Evolutionary conservation across 2,797 vertebrate species (phyloP).

Genomic region (Chromis chromis): DNA sequence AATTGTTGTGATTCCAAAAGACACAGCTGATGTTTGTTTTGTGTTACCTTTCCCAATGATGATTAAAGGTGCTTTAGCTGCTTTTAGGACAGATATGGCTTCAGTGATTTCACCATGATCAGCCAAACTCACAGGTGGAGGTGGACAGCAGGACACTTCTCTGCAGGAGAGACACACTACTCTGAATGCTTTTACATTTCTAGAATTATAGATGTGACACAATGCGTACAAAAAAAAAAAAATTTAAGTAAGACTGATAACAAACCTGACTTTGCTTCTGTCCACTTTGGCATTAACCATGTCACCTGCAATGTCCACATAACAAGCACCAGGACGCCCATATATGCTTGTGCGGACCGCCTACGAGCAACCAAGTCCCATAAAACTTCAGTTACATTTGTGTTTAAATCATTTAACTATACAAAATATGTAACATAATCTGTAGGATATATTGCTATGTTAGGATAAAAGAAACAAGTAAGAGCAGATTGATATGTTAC

Average conservation of each 20-base stretch:
- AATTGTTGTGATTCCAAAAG: neutral
- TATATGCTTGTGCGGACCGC: constrained; percentile 94
- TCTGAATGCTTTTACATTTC: constrained; percentile 3
- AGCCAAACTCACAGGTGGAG: constrained; percentile 88
- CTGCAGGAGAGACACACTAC: constrained; percentile 61
- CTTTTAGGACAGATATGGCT: constrained; percentile 84
- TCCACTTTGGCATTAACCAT: constrained; percentile 90
- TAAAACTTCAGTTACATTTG: neutral
- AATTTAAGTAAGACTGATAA: constrained; percentile 11
- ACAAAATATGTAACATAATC: neutral
- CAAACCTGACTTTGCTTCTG: constrained; percentile 88
- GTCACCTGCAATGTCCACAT: constrained; percentile 95
- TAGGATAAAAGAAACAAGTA: neutral
- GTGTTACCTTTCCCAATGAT: constrained; percentile 94
- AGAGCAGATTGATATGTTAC: constrained; percentile 66
- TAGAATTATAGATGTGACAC: neutral
- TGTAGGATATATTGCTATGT: neutral
- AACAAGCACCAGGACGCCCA: constrained; percentile 94
- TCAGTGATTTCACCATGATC: constrained; percentile 76
- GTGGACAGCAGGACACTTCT: constrained; percentile 85
- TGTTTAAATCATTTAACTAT: neutral
- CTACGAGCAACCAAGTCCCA: constrained; percentile 71
- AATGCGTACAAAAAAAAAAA: neutral
- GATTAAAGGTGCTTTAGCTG: constrained; percentile 88
- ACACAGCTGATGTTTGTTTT: neutral